phyloP scores from a whole-genome alignment of 2,113 vertebrate genomes.

The Gallinago jamesoni region DNA sequence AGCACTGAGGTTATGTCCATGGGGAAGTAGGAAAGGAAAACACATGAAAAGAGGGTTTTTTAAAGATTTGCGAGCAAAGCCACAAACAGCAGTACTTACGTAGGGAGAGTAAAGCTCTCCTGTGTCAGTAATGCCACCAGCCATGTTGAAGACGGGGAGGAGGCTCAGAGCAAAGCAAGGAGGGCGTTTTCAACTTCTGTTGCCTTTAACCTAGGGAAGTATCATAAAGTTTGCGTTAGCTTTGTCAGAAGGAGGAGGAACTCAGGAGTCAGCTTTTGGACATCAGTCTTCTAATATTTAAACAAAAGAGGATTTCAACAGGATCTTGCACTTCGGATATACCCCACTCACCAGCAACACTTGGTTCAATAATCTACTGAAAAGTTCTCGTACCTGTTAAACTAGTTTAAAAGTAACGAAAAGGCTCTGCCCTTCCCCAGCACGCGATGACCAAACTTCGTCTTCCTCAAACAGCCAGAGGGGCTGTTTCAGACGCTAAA shows the following conservation, averaged over 20 bases:
- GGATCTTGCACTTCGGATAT: background rate
- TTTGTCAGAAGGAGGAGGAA: background rate
- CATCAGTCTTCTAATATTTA: background rate
- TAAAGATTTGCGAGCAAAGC: background rate
- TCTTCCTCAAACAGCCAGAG: background rate
- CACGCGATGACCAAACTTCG: background rate
- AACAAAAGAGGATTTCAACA: background rate
- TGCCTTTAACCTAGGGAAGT: slow-evolving; percentile 28
- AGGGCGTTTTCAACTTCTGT: background rate
- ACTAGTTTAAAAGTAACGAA: background rate
- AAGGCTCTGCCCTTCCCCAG: background rate
- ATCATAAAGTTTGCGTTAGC: background rate
- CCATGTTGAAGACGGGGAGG: slow-evolving; percentile 71
- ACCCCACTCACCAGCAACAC: background rate
- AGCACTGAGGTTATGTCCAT: background rate
- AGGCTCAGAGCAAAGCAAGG: background rate
- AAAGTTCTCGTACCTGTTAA: background rate
- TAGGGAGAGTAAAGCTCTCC: slow-evolving; percentile 96
- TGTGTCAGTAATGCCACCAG: slow-evolving; percentile 91
- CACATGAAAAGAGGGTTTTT: background rate
- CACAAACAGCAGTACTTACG: slow-evolving; percentile 78
- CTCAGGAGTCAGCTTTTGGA: background rate
- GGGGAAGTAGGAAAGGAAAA: background rate
- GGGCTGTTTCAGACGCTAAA: background rate
- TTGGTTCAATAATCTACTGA: background rate